These are phyloP conservation scores for Tortrix viridana DNA, from an alignment of 2,888 invertebrate genomes.

Conservation along the genomic window DNA sequence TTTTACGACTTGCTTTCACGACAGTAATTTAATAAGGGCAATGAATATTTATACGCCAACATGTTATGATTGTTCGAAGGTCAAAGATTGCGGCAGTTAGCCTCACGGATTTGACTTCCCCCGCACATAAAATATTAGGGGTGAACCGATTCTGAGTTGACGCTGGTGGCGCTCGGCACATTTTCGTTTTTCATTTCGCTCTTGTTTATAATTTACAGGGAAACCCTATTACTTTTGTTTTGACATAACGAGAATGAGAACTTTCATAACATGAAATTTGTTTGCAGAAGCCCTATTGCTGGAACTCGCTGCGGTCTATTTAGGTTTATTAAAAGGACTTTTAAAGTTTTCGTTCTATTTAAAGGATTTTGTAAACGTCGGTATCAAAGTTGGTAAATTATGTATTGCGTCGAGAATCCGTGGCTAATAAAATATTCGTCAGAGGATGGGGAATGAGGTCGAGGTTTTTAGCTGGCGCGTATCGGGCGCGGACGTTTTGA, in stretches of 20 bases:
- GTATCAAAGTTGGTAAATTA: slow-evolving; percentile 31
- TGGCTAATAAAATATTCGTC: slow-evolving; percentile 32
- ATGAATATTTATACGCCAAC: slow-evolving; percentile 34
- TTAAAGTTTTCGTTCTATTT: slow-evolving; percentile 27
- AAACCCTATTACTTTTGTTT: slow-evolving; percentile 20
- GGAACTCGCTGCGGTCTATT: slow-evolving; percentile 32
- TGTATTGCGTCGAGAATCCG: slow-evolving; percentile 16
- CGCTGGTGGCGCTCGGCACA: slow-evolving; percentile 15
- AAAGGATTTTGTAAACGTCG: slow-evolving; percentile 28
- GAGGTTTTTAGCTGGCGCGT: slow-evolving; percentile 24
- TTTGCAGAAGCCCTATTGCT: slow-evolving; percentile 23
- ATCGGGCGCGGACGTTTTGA: slow-evolving; percentile 13
- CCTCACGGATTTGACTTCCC: slow-evolving; percentile 30
- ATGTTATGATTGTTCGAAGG: slow-evolving; percentile 34
- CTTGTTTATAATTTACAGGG: slow-evolving; percentile 30
- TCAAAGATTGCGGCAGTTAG: slow-evolving; percentile 29
- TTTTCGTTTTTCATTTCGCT: slow-evolving; percentile 30
- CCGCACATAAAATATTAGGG: slow-evolving; percentile 32
- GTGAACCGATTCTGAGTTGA: slow-evolving; percentile 13
- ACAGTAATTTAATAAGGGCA: slow-evolving; percentile 32
- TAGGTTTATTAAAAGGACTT: slow-evolving; percentile 34
- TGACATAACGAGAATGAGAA: slow-evolving; percentile 26
- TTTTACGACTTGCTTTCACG: slow-evolving; percentile 34
- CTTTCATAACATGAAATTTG: slow-evolving; percentile 24
- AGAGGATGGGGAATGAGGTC: slow-evolving; percentile 18